Base-by-base conservation (phyloP, 2,888 invertebrate genomes). In the Allygus modestus region DNA sequence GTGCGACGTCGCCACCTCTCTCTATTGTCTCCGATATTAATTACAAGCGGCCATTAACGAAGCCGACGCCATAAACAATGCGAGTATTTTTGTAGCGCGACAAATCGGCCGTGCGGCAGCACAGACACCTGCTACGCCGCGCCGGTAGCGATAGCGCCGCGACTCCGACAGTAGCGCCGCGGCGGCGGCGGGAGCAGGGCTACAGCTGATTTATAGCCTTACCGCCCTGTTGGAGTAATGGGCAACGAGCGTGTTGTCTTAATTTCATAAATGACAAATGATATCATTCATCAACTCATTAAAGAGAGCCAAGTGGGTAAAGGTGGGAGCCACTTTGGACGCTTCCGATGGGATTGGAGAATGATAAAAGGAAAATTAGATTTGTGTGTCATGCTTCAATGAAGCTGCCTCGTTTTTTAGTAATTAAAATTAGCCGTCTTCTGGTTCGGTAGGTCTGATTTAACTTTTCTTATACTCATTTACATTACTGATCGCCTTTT, bases 11-110 rank as follows among this genome's bases (percentile, higher is more conserved):
- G 20, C 28, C 65, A 15, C 54, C 46, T 46, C 46, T 46, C 69
- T 71, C 71, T 71, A 71, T 71, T 71, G 71, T 71, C 71, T 71
- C 41, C 37, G 71, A 41, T 71, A 71, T 71, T 71, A 71, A 71
- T 71, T 71, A 71, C 71, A 41, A n/a, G 11, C 71, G 31, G 37
- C 71, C 71, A 71, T 71, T 71, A 71, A 41, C 37, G 20, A 17
- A 31, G 69, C 31, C 69, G 20, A 20, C 71, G 41, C 41, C 23
- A 71, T 41, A 71, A 71, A 71, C 71, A 71, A 71, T 20, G 71
- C 17, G 71, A 1, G 71, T 71, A 71, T 71, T 71, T 71, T 41
- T 41, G 41, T 41, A 28, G 20, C 65, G 20, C 58, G 58, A 65
- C 65, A 65, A 65, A 65, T 65, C 65, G 65, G 26, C 65, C 65